Percentiles rank a stretch among this genome's conserved stretches.
Evolutionary conservation across 1,140 invertebrate species (phyloP).

Genomic region (Camponotus floridanus): DNA sequence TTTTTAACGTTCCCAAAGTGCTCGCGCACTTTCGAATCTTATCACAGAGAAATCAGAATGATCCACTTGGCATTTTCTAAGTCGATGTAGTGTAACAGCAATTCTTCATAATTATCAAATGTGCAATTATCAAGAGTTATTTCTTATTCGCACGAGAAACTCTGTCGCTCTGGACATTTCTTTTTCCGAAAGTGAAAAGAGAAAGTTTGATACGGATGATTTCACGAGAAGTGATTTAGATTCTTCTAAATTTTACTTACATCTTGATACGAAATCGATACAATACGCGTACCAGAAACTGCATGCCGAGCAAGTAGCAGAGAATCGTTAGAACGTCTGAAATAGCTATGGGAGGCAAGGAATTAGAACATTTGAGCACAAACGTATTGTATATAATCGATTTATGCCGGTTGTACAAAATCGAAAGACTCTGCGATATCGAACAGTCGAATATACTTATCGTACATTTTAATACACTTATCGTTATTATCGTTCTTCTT

Average conservation of each 20-base stretch:
- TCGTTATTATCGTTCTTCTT: not conserved
- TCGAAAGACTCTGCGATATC: not conserved
- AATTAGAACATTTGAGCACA: conserved; percentile 48
- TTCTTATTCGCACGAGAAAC: conserved; percentile 7
- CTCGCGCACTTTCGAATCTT: conserved; percentile 42
- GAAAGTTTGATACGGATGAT: not conserved
- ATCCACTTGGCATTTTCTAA: conserved; percentile 38
- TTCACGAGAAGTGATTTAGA: not conserved
- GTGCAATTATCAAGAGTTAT: not conserved
- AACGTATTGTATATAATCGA: conserved; percentile 40
- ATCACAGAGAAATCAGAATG: not conserved
- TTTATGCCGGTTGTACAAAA: conserved; percentile 7
- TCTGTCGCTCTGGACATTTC: not conserved
- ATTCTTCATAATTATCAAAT: not conserved
- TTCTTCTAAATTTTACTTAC: conserved; percentile 12
- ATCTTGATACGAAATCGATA: conserved; percentile 16
- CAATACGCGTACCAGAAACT: not conserved
- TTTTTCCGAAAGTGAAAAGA: not conserved
- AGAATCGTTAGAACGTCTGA: conserved; percentile 45
- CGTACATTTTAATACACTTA: not conserved
- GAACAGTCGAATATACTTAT: not conserved
- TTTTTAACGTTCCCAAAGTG: conserved; percentile 10
- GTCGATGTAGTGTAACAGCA: not conserved
- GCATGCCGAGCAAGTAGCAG: conserved; percentile 1
- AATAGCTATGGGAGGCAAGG: conserved; percentile 33